Conservation (phyloP, 1,140 invertebrate genomes). For the Daktulosphaira vitifoliae region DNA sequence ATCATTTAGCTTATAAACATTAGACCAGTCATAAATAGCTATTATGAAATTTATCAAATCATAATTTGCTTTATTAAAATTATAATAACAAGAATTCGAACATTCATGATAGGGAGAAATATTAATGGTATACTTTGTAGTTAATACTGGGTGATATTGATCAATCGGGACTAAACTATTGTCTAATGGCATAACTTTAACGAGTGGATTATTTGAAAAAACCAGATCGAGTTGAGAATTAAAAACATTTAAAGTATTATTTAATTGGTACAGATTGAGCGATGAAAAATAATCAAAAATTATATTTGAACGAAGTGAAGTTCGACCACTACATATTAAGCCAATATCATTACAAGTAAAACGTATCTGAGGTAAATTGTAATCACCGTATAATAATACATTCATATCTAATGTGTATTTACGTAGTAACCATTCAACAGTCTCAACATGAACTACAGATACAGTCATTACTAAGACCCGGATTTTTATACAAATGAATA, state of each 20-base stretch:
- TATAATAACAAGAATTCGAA: background rate
- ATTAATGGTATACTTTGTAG: background rate
- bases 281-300: background rate
- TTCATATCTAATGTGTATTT: background rate
- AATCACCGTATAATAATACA: background rate
- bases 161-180: background rate
- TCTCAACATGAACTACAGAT: too few species aligned
- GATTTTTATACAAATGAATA: too few species aligned
- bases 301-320: background rate
- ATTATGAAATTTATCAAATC: background rate
- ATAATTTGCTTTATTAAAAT: background rate
- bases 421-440: too few species aligned
- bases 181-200: background rate
- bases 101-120: background rate
- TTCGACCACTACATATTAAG: background rate
- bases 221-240: background rate
- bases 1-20: background rate
- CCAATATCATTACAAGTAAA: background rate
- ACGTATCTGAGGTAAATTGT: background rate
- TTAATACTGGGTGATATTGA: background rate
- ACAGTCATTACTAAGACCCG: too few species aligned
- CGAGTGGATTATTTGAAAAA: background rate
- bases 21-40: background rate
- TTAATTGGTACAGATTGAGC: background rate
- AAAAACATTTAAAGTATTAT: background rate